phyloP scores from a whole-genome alignment of 2,888 invertebrate genomes.

The Phortica okadai region DNA sequence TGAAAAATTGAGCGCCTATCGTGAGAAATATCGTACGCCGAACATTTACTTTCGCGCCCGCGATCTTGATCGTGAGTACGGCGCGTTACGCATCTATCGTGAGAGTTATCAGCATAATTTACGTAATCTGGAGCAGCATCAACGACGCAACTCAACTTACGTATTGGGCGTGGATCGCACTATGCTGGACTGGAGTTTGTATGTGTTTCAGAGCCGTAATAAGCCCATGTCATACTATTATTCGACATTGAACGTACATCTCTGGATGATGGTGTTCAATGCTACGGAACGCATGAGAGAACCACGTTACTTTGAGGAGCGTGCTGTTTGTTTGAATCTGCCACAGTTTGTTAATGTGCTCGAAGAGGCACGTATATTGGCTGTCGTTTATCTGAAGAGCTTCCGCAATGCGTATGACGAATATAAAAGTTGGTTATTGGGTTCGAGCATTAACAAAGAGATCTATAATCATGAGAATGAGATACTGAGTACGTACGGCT shows the following conservation, averaged over 20 bases:
- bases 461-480: conserved; percentile 71
- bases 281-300: conserved; percentile 66
- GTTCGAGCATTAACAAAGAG: conserved; percentile 47
- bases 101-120: conserved; percentile 73
- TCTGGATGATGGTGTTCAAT: conserved; percentile 74
- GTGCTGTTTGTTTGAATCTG: conserved; percentile 69
- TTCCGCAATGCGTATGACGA: conserved; percentile 70
- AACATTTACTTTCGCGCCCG: conserved; percentile 62
- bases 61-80: conserved; percentile 67
- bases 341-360: conserved; percentile 70
- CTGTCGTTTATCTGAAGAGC: conserved; percentile 72
- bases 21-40: conserved; percentile 64
- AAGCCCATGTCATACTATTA: conserved; percentile 74
- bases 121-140: conserved; percentile 64
- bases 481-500: conserved; percentile 60
- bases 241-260: conserved; percentile 70
- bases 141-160: conserved; percentile 66
- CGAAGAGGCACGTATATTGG: conserved; percentile 70
- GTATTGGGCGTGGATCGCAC: conserved; percentile 64
- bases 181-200: conserved; percentile 72
- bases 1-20: conserved; percentile 57
- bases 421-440: conserved; percentile 65
- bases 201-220: conserved; percentile 70
- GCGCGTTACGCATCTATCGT: conserved; percentile 62
- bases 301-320: conserved; percentile 62